Evolutionary conservation across 1,140 invertebrate genomes (phyloP), one percentile per base, ranked within the genome.

Genomic region (Acromyrmex heyeri): DNA sequence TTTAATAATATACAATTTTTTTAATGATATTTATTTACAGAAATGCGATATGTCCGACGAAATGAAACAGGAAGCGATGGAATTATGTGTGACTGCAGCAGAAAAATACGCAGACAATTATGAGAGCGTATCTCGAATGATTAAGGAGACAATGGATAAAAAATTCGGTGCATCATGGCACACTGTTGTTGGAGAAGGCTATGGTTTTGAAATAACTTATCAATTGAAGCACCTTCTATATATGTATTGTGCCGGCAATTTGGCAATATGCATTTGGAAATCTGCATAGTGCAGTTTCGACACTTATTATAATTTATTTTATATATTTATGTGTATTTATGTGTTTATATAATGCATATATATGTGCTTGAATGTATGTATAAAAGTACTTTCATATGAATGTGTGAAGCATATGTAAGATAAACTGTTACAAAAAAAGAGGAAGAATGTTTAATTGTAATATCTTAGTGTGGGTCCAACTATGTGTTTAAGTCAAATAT

Each of bases 71-170:
- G 98, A 99, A 95, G 97, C 97, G 1, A 97, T 99, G 96, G 98
- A 99, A 95, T 95, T 99, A 72, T 98, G 98, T 91, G 98, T 99
- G 24, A 98, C 98, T 12, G 98, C 98, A 1, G 99, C 98, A 94
- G 98, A 99, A 95, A 99, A 99, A 95, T 98, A 97, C 95, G 96
- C 97, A 0, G 96, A 97, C 16, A 99, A 99, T 95, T 95, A 95
- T 87, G 96, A 97, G 91, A 95, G 96, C 53, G 96, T 98, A 10
- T 98, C 99, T 14, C 97, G 97, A 92, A 97, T 98, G 96, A 99
- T 99, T 34, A 99, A 99, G 95, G 98, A 99, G 91, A 97, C 97
- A 12, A 98, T 99, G 97, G 99, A 99, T 94, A 99, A 99, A 94
- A 99, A 98, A 93, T 99, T 98, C 95, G 98, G 98, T 24, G 97